Conservation (phyloP, 2,888 invertebrate species). For the Drosophila nr. perissopoda region DNA sequence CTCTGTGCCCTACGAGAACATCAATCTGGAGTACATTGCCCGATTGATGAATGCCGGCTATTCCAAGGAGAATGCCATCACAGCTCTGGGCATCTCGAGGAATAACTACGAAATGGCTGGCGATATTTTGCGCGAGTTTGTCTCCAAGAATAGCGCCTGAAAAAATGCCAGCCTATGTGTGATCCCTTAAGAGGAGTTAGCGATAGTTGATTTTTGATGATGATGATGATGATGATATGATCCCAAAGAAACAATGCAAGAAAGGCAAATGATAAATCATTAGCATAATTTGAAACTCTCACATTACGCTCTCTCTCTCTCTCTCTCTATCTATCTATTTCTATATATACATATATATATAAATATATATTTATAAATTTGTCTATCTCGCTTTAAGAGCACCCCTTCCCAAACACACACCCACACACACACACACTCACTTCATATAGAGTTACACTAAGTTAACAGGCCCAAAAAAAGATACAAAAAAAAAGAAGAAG, state of each 20-base stretch:
- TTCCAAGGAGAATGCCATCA: constrained; percentile 94
- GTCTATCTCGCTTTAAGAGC: constrained; percentile 64
- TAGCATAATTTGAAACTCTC: constrained; percentile 50
- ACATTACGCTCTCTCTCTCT: constrained; percentile 37
- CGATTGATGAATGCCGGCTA: constrained; percentile 95
- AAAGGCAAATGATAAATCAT: constrained; percentile 55
- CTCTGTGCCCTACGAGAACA: constrained; percentile 92
- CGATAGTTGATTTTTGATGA: constrained; percentile 7
- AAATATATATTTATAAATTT: constrained; percentile 46
- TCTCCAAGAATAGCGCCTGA: constrained; percentile 87
- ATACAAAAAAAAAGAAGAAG: background rate
- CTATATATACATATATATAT: constrained; percentile 17
- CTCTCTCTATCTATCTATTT: constrained; percentile 8
- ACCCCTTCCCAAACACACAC: constrained; percentile 26
- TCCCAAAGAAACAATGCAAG: constrained; percentile 41
- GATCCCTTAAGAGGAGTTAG: constrained; percentile 30
- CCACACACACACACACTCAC: constrained; percentile 14
- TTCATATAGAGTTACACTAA: constrained; percentile 64
- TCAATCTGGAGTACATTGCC: constrained; percentile 95
- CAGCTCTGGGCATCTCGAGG: constrained; percentile 95
- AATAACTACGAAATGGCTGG: constrained; percentile 98
- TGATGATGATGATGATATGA: constrained; percentile 30
- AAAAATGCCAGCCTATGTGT: constrained; percentile 19
- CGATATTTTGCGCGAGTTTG: constrained; percentile 96
- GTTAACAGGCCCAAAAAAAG: constrained; percentile 12